These are phyloP conservation scores for Riparia riparia DNA, from an alignment of 2,113 vertebrate species.

Conservation along the genomic window DNA sequence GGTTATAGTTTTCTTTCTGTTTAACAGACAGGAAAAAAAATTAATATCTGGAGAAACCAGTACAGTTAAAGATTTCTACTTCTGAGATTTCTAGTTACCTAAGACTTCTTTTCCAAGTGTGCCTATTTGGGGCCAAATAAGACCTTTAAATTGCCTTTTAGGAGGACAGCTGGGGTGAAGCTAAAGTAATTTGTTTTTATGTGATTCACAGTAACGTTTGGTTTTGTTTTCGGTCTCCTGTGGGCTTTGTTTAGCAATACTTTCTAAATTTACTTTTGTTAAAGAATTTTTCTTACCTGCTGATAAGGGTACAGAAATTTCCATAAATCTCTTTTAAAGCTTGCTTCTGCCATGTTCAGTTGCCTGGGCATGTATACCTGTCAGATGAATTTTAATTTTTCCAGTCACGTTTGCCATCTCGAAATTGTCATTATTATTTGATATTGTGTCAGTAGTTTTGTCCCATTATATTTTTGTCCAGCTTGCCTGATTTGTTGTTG, in stretches of 20 bases:
- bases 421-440: not conserved
- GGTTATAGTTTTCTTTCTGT: not conserved
- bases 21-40: not conserved
- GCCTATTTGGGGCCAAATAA: not conserved
- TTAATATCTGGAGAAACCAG: not conserved
- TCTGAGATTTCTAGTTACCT: not conserved
- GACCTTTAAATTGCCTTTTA: not conserved
- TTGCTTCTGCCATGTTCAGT: not conserved
- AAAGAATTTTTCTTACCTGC: not conserved
- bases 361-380: not conserved
- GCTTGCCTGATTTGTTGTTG: not conserved
- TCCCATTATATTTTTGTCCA: not conserved
- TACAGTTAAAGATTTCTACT: not conserved
- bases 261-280: not conserved
- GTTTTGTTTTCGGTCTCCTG: not conserved
- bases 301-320: not conserved
- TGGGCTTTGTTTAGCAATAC: not conserved
- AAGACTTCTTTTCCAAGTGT: not conserved
- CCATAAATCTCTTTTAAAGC: not conserved
- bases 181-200: not conserved
- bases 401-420: not conserved
- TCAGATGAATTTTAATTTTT: not conserved
- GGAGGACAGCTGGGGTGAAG: not conserved
- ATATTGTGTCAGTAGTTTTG: not conserved
- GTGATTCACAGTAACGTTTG: not conserved